Evolutionary conservation across 2,888 invertebrate genomes (phyloP).

Genomic region (Tetranychus truncatus): DNA sequence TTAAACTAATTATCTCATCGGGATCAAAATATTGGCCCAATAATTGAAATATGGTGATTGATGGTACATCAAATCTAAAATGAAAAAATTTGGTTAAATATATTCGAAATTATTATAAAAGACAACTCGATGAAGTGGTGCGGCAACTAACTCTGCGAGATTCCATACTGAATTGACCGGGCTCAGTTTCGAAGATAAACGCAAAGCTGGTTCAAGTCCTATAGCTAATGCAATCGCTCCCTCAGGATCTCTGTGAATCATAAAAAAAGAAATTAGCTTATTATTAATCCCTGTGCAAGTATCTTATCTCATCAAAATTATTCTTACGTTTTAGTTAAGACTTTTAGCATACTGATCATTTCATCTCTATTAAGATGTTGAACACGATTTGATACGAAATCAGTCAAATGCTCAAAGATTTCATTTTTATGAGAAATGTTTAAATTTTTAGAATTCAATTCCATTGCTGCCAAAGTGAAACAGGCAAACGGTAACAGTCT

Average conservation of each 20-base stretch:
- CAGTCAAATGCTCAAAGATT: background rate
- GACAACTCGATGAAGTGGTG: background rate
- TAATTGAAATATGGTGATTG: constrained; percentile 5
- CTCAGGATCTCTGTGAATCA: too few relatives aligned
- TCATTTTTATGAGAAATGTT: background rate
- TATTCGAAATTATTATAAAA: background rate
- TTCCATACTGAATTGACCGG: background rate
- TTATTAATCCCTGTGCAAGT: too few relatives aligned
- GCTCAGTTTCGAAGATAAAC: background rate
- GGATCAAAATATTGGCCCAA: background rate
- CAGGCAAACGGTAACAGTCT: background rate
- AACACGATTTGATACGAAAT: background rate
- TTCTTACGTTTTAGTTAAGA: too few relatives aligned
- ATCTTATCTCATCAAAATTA: too few relatives aligned
- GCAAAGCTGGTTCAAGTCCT: background rate
- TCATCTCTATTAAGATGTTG: background rate
- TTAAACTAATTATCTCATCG: background rate
- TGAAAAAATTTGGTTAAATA: background rate
- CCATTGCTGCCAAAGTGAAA: background rate
- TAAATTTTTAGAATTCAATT: background rate
- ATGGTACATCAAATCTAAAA: background rate
- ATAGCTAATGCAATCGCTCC: background rate
- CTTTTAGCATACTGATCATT: too few relatives aligned
- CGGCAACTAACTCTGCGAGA: background rate
- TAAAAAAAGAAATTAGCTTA: too few relatives aligned